phyloP scores from a whole-genome alignment of 2,113 vertebrate genomes.

The Otolemur garnettii region DNA sequence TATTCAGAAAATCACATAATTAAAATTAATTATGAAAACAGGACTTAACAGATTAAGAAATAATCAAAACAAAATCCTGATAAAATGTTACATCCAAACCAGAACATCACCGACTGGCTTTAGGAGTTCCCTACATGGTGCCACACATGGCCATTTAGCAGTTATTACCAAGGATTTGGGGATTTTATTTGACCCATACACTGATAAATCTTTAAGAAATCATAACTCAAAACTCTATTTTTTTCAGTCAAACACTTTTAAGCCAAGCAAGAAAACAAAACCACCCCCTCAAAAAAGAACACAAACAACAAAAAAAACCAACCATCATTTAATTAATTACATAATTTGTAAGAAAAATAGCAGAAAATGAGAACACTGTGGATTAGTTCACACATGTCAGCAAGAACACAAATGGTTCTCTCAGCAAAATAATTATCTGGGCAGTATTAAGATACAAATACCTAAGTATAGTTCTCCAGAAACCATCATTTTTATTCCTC shows the following conservation, averaged over 20 bases:
- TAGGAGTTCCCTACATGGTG: background rate
- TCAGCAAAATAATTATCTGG: background rate
- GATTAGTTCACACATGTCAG: background rate
- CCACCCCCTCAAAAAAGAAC: too few species aligned
- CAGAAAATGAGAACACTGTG: background rate
- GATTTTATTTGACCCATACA: background rate
- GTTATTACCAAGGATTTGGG: background rate
- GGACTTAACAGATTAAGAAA: background rate
- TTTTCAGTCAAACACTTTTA: background rate
- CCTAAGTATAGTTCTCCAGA: background rate
- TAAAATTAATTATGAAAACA: background rate
- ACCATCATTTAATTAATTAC: background rate
- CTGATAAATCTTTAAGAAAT: background rate
- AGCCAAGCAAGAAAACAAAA: background rate
- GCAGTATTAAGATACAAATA: background rate
- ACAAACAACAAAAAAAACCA: background rate
- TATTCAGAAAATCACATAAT: constrained; percentile 14
- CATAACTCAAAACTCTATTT: background rate
- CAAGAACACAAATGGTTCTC: background rate
- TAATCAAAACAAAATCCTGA: background rate
- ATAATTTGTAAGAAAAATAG: background rate
- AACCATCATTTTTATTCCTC: background rate
- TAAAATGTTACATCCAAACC: background rate
- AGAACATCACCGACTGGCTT: background rate
- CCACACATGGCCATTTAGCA: background rate